A percentile compares a stretch with the other conserved stretches of the same genome.
Conservation (phyloP, 2,113 vertebrate genomes). For the Ornithorhynchus anatinus region DNA sequence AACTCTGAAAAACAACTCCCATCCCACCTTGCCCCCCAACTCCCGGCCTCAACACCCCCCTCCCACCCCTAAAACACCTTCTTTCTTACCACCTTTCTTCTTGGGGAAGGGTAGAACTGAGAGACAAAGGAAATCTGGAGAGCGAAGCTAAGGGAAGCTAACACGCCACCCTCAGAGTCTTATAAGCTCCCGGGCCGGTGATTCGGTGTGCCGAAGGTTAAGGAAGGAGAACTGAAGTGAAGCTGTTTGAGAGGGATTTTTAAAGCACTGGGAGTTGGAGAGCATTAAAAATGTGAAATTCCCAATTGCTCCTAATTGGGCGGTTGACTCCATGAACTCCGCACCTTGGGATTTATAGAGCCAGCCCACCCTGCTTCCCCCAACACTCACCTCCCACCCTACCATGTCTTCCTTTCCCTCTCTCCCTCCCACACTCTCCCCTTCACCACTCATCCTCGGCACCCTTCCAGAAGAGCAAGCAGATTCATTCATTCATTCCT, state of each 20-base stretch:
- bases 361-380: neutral
- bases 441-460: neutral
- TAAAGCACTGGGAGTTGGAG: neutral
- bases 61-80: no score
- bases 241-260: neutral
- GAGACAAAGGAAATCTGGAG: no score
- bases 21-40: neutral
- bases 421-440: no score
- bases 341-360: fast-evolving
- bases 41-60: neutral
- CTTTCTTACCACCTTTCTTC: neutral
- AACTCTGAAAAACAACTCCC: neutral
- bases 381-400: neutral
- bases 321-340: neutral
- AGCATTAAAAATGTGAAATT: neutral
- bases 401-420: neutral
- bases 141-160: neutral
- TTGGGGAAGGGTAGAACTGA: neutral
- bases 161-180: no score
- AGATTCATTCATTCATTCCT: no score
- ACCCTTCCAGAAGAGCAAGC: no score
- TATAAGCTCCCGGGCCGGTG: no score
- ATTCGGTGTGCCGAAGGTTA: neutral
- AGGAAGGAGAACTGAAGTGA: neutral
- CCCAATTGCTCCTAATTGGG: fast-evolving